Conservation (phyloP, 2,113 vertebrate genomes). For the Cyphomyrus plagiostoma region DNA sequence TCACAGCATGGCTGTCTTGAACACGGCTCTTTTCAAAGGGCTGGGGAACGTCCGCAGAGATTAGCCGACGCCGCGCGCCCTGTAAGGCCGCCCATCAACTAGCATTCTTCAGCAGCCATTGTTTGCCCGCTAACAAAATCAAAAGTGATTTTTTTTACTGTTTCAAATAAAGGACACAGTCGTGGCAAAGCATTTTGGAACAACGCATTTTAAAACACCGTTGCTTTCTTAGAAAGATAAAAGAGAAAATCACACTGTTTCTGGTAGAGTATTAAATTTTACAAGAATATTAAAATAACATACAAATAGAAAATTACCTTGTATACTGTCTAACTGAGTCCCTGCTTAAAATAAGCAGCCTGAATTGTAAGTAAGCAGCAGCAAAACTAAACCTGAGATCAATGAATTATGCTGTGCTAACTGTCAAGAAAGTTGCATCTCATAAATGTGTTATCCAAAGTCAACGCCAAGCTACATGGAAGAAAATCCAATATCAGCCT, state of each 20-base stretch:
- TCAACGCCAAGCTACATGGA: slow-evolving; percentile 52
- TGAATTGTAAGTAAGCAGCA: not conserved
- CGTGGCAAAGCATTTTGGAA: not conserved
- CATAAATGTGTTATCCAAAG: slow-evolving; percentile 38
- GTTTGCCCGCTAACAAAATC: slow-evolving; percentile 9
- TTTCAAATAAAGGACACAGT: not conserved
- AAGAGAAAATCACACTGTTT: not conserved
- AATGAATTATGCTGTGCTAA: slow-evolving; percentile 49
- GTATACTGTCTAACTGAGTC: not conserved
- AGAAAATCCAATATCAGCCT: slow-evolving; percentile 50
- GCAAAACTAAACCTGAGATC: slow-evolving; percentile 39
- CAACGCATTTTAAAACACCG: not conserved
- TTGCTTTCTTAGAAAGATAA: not conserved
- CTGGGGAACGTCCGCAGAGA: not conserved
- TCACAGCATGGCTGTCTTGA: slow-evolving; percentile 40
- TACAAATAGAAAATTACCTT: not conserved
- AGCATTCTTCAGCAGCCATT: slow-evolving; percentile 20
- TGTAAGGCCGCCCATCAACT: slow-evolving; percentile 8
- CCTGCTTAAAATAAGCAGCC: not conserved
- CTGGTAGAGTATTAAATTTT: not conserved
- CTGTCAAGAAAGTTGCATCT: slow-evolving; percentile 32
- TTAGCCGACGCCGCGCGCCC: not conserved
- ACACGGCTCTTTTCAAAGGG: slow-evolving; percentile 34
- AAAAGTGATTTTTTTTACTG: not conserved
- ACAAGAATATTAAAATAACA: not conserved